phyloP scores from a whole-genome alignment of 1,140 invertebrate species.

The Hirudo medicinalis region DNA sequence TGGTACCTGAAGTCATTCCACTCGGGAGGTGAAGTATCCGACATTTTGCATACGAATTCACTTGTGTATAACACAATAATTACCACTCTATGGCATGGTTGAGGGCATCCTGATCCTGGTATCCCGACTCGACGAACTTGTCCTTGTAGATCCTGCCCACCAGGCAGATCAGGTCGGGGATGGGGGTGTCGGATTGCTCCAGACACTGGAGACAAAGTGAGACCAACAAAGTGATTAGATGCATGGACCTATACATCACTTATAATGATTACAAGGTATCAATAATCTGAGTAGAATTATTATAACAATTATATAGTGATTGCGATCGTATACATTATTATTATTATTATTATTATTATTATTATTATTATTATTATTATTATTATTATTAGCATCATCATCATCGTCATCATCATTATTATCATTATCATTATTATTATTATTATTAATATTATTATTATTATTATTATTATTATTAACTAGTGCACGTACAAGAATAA shows the following conservation, averaged over 20 bases:
- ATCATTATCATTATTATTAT: neutral
- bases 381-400: neutral
- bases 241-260: no score
- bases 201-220: slow-evolving; percentile 30
- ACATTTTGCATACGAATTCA: no score
- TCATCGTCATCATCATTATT: no score
- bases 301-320: no score
- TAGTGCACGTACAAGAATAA: neutral
- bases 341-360: neutral
- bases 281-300: no score
- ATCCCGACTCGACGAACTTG: slow-evolving; percentile 89
- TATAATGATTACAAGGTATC: no score
- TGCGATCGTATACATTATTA: no score
- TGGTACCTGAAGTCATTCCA: slow-evolving; percentile 54
- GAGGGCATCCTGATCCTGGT: slow-evolving; percentile 72
- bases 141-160: slow-evolving; percentile 98
- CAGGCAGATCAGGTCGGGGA: slow-evolving; percentile 83
- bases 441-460: no score
- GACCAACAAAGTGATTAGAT: no score
- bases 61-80: no score
- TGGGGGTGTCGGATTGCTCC: slow-evolving; percentile 31
- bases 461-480: neutral
- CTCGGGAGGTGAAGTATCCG: no score
- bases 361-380: no score
- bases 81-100: slow-evolving; percentile 84